These are phyloP conservation scores for Micronycteris hirsuta DNA, from an alignment of 2,113 vertebrate species.

Conservation along the genomic window DNA sequence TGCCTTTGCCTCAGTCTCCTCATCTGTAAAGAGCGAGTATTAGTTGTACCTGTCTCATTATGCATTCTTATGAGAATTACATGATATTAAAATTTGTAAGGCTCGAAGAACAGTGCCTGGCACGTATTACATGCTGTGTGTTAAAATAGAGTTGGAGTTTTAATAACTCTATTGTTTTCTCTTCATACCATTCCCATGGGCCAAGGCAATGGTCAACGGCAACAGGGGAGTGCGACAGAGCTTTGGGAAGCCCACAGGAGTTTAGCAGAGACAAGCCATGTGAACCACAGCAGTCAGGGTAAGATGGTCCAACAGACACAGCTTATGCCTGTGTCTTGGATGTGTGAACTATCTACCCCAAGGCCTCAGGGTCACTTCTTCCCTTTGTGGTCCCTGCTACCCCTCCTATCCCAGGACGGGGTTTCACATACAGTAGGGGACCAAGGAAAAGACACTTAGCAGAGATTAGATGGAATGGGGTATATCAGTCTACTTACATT, in stretches of 20 bases:
- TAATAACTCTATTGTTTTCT: neutral
- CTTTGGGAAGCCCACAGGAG: neutral
- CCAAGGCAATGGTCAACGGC: neutral
- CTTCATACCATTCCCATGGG: neutral
- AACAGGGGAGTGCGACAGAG: neutral
- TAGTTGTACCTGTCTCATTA: no score
- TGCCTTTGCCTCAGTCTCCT: neutral
- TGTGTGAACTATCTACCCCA: neutral
- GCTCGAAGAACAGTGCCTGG: no score
- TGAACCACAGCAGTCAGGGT: neutral
- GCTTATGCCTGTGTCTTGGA: neutral
- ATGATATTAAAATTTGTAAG: no score
- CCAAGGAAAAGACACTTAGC: neutral
- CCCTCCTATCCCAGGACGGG: neutral
- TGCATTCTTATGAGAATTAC: no score
- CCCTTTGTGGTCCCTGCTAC: neutral
- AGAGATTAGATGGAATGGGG: neutral
- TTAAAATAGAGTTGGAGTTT: conserved; percentile 6
- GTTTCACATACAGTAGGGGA: neutral
- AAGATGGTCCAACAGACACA: neutral
- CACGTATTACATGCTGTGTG: neutral
- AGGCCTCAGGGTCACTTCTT: neutral
- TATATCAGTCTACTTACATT: no score
- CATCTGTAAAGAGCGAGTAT: no score
- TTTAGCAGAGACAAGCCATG: neutral